Conservation (phyloP, 2,113 vertebrate species). For the Psittacula cyanocephala region DNA sequence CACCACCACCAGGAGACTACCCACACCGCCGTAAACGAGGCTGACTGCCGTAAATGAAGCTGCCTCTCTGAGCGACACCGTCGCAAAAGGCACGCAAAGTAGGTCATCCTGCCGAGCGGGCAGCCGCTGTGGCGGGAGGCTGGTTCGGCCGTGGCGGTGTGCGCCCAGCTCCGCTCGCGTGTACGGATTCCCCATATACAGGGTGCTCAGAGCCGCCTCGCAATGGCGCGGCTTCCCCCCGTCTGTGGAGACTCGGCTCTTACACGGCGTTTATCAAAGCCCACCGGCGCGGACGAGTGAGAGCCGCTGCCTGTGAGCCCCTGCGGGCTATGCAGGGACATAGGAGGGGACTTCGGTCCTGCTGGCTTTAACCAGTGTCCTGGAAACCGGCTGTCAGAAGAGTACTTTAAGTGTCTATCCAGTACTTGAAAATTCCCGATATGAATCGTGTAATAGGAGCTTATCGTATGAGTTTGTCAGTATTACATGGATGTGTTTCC, state of each 20-base stretch:
- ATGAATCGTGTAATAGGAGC: accelerated
- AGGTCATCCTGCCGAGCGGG: accelerated
- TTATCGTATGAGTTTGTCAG: too few species aligned
- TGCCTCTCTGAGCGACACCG: accelerated
- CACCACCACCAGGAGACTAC: neutral
- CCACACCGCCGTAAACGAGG: neutral
- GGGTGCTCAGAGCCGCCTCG: neutral
- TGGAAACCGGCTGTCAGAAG: neutral
- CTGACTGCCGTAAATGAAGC: neutral
- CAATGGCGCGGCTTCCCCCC: too few species aligned
- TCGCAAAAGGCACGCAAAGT: neutral
- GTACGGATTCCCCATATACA: too few species aligned
- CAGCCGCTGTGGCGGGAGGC: accelerated
- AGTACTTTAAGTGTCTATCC: neutral
- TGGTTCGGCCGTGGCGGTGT: accelerated
- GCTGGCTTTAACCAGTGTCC: neutral
- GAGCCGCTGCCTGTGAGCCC: neutral
- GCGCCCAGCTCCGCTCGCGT: too few species aligned
- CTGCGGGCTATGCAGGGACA: neutral
- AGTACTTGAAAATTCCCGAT: accelerated
- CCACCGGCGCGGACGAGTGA: neutral
- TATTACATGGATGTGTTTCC: accelerated
- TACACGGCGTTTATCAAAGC: too few species aligned
- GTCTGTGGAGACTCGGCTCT: neutral
- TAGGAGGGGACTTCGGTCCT: neutral